These are phyloP conservation scores for Sphenopsis melanotis DNA, from an alignment of 2,797 vertebrate species.

Conservation along the genomic window DNA sequence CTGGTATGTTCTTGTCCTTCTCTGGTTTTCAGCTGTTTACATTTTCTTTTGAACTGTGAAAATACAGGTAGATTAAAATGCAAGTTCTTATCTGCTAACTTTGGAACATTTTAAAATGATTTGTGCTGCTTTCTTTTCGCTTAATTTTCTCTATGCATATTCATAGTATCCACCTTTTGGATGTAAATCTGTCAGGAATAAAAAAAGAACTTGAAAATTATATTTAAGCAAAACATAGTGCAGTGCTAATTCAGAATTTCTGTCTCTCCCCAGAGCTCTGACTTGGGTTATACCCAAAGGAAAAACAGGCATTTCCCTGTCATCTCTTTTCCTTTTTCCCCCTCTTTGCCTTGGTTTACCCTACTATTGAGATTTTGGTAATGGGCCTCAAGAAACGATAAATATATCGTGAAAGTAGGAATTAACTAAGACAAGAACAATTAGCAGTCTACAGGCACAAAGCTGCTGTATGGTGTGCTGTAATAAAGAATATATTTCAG, in stretches of 20 bases:
- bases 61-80: slow-evolving; percentile 24
- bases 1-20: not conserved
- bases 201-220: not conserved
- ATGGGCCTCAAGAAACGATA: not conserved
- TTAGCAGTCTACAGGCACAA: not conserved
- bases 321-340: not conserved
- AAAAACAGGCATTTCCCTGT: not conserved
- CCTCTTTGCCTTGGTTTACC: not conserved
- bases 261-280: not conserved
- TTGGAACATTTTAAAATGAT: slow-evolving; percentile 37
- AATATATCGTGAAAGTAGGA: not conserved
- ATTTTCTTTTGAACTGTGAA: slow-evolving; percentile 47
- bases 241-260: not conserved
- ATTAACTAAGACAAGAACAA: not conserved
- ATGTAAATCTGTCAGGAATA: slow-evolving; percentile 9
- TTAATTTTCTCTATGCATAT: slow-evolving; percentile 15
- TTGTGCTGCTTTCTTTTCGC: not conserved
- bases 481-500: not conserved
- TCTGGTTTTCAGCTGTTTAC: slow-evolving; percentile 32
- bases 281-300: not conserved
- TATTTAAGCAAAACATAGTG: not conserved
- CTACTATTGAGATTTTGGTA: not conserved
- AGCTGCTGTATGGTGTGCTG: not conserved
- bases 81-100: slow-evolving; percentile 46
- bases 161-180: slow-evolving; percentile 10